Percentiles rank a stretch among this genome's conserved stretches.
These are phyloP conservation scores for Ormia ochracea DNA, from an alignment of 2,888 invertebrate genomes.

Conservation along the genomic window DNA sequence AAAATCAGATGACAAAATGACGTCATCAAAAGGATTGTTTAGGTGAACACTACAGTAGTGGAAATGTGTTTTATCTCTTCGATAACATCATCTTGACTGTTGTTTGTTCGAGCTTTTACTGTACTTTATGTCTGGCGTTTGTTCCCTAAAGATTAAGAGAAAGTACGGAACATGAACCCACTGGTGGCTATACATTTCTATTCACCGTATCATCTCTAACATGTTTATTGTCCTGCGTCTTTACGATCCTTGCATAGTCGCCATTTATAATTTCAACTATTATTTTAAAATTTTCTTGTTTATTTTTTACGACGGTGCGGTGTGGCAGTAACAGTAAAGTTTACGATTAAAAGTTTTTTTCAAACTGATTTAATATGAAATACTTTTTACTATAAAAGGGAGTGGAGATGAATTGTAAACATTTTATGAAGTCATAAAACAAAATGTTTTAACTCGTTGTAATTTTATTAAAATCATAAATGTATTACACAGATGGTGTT, in stretches of 20 bases:
- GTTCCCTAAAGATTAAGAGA: no score
- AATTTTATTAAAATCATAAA: not conserved
- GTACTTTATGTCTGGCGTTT: no score
- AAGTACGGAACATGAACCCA: no score
- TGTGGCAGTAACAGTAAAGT: conserved; percentile 7
- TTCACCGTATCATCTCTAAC: not conserved
- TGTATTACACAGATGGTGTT: not conserved
- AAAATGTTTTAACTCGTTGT: not conserved
- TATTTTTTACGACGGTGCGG: conserved; percentile 1
- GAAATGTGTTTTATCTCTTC: no score
- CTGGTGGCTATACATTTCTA: no score
- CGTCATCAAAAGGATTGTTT: no score
- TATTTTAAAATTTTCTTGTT: conserved; percentile 14
- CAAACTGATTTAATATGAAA: not conserved
- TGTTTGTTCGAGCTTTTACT: no score
- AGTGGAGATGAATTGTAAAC: not conserved
- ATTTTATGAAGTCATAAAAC: not conserved
- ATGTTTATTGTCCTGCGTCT: conserved; percentile 5
- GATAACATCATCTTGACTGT: no score
- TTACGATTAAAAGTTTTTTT: conserved; percentile 9
- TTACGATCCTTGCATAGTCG: conserved; percentile 16
- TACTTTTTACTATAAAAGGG: not conserved
- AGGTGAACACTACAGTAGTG: no score
- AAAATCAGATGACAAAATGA: no score
- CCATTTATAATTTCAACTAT: conserved; percentile 22